Percentiles rank a stretch among this genome's conserved stretches.
Conservation (phyloP, 2,113 vertebrate genomes). For the Macquaria australasica region DNA sequence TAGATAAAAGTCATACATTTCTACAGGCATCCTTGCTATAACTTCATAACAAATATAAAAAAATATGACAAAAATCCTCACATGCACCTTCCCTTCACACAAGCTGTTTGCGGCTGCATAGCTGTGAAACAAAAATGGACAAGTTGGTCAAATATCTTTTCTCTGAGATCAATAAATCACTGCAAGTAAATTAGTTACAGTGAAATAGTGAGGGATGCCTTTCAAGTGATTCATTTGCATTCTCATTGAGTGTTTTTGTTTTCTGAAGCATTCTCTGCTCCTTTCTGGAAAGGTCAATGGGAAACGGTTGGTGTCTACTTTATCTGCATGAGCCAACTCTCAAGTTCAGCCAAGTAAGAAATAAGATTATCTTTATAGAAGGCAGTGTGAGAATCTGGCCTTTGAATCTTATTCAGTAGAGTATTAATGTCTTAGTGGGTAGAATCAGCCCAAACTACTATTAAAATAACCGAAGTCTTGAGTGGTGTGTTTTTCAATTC, state of each 20-base stretch:
- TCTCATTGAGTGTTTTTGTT: slow-evolving; percentile 83
- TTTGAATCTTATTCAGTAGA: slow-evolving; percentile 77
- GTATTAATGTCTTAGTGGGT: slow-evolving; percentile 75
- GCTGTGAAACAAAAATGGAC: slow-evolving; percentile 36
- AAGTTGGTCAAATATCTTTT: slow-evolving; percentile 61
- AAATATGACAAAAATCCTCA: slow-evolving; percentile 25
- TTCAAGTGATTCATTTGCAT: slow-evolving; percentile 78
- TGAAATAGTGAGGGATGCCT: slow-evolving; percentile 62
- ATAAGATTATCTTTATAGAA: slow-evolving; percentile 81
- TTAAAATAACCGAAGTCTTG: slow-evolving; percentile 73
- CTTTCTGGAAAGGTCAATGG: slow-evolving; percentile 81
- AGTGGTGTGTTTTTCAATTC: slow-evolving; percentile 75
- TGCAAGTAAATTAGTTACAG: slow-evolving; percentile 59
- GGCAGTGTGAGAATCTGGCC: slow-evolving; percentile 74
- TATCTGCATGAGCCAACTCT: slow-evolving; percentile 80
- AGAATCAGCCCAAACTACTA: slow-evolving; percentile 73
- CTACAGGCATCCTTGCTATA: slow-evolving; percentile 54
- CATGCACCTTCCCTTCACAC: not conserved
- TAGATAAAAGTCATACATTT: slow-evolving; percentile 67
- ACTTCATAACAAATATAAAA: no score
- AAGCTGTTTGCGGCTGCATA: slow-evolving; percentile 9
- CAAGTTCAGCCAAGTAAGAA: slow-evolving; percentile 82
- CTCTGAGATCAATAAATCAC: slow-evolving; percentile 73
- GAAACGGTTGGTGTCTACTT: slow-evolving; percentile 77
- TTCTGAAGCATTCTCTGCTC: slow-evolving; percentile 70